Evolutionary conservation across 92 coral and sea anemone genomes (phyloP), one percentile per base, ranked within the genome.

Genomic region (Zoanthus sociatus): DNA sequence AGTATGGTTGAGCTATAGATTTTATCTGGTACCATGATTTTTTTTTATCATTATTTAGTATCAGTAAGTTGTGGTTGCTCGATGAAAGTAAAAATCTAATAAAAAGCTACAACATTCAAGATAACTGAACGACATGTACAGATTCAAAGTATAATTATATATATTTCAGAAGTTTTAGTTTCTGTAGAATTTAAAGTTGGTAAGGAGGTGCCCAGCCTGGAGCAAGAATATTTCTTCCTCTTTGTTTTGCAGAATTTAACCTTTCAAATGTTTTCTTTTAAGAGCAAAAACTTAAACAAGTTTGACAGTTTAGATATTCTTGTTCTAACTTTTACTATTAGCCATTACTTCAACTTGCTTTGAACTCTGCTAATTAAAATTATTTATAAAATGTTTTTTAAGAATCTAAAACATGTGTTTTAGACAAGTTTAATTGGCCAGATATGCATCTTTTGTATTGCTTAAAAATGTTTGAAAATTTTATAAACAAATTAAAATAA

Each of bases 391-490:
- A 31, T 45, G 75, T 47, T 13, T 81, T 81, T 66, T 81, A 66
- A 81, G 75, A 81, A 81, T 81, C 13, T 21, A 63, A 12, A 66
- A 81, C 75, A 45, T 81, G 71, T 79, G 83, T 78, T 61, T 37
- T 64, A 48, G 63, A 81, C 66, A 45, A 66, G 60, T 81, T 81
- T 81, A 81, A 81, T 81, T 81, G 73, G 85, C 85, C 74, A 81
- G 75, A 81, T 64, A 75, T 45, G 33, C 74, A 64, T 45, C 61
- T 18, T 81, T 81, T 81, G 85, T 64, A 20, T 37, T 4, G n/a
- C 85, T 81, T 47, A 17, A 17, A 9, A 66, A 63, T 48, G 12
- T 18, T 63, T 47, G 10, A 61, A 64, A 48, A n/a, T 50, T 53
- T 3, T 50, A 31, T n/a, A 76, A 76, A 31, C 58, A 76, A n/a